Conservation (phyloP, 2,113 vertebrate species). For the Barnardius zonarius region DNA sequence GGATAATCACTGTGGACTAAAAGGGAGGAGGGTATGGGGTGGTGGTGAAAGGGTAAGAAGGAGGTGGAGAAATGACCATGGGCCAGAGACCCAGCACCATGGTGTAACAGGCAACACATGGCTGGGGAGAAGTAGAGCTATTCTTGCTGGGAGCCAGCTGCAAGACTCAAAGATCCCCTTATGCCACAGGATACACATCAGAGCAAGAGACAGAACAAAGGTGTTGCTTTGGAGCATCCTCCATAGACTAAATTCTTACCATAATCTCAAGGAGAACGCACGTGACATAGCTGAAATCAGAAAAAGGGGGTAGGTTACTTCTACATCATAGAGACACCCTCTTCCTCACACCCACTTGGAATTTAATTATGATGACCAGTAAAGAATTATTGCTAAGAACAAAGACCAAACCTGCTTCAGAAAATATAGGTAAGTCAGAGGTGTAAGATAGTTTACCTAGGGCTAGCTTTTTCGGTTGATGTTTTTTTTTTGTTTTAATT, state of each 20-base stretch:
- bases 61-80: neutral
- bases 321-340: neutral
- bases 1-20: neutral
- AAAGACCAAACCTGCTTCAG: neutral
- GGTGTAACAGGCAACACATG: neutral
- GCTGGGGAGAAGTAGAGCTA: neutral
- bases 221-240: neutral
- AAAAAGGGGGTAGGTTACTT: neutral
- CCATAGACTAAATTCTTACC: neutral
- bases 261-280: neutral
- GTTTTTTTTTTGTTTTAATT: neutral
- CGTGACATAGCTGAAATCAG: neutral
- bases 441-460: neutral
- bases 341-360: neutral
- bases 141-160: neutral
- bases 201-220: neutral
- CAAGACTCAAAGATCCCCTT: neutral
- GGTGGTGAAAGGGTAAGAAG: neutral
- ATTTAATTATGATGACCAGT: neutral
- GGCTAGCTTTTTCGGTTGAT: neutral
- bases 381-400: neutral
- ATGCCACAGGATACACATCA: neutral
- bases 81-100: fast-evolving
- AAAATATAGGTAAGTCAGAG: neutral
- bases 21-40: neutral